phyloP scores from a whole-genome alignment of 64 coral and sea anemone species.

The Montipora efflorescens region DNA sequence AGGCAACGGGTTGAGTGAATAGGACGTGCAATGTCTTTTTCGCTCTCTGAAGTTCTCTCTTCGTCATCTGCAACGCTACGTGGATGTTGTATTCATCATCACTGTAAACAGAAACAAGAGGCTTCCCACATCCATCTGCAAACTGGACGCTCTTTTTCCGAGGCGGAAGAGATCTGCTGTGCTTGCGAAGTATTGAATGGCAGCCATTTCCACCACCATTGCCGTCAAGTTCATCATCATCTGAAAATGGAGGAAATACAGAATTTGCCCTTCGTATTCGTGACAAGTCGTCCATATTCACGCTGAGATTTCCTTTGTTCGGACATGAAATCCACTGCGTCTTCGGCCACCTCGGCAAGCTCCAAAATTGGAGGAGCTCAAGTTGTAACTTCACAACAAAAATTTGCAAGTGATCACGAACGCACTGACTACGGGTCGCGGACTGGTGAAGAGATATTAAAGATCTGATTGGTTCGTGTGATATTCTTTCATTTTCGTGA shows the following conservation, averaged over 20 bases:
- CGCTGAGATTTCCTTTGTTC: neutral
- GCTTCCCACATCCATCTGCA: slow-evolving; percentile 91
- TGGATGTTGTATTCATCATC: slow-evolving; percentile 96
- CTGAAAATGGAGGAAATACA: slow-evolving; percentile 55
- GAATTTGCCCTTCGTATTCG: slow-evolving; percentile 10
- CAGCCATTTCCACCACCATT: slow-evolving; percentile 37
- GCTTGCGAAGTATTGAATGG: slow-evolving; percentile 88
- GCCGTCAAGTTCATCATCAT: slow-evolving; percentile 30
- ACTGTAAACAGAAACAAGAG: slow-evolving; percentile 87
- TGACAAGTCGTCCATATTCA: slow-evolving; percentile 7
- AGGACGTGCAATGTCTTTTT: slow-evolving; percentile 78
- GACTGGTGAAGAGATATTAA: neutral
- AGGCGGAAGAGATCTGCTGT: slow-evolving; percentile 63
- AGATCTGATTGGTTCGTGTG: neutral
- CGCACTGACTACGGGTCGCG: neutral
- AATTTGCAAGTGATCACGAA: neutral
- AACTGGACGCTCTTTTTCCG: slow-evolving; percentile 89
- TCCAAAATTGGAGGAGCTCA: neutral
- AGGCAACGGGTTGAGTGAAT: slow-evolving; percentile 85
- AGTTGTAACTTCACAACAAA: neutral
- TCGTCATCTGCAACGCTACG: slow-evolving; percentile 82
- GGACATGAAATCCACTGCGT: neutral
- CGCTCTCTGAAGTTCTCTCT: slow-evolving; percentile 80
- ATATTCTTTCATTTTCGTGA: neutral
- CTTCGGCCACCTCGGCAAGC: neutral